Evolutionary conservation across 2,888 invertebrate species (phyloP).

Genomic region (Spodoptera littoralis): DNA sequence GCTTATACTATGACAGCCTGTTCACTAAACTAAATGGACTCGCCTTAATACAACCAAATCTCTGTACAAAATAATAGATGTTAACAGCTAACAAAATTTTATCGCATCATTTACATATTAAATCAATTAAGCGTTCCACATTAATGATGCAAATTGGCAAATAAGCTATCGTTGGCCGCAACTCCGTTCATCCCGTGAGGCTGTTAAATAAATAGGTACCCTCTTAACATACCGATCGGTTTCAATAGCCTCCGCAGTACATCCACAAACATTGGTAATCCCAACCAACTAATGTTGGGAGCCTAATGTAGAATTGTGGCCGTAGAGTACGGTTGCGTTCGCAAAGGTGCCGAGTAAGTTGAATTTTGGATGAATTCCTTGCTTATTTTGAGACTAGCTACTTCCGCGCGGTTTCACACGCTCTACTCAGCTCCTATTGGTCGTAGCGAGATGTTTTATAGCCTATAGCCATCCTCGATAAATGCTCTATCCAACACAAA

Average conservation of each 20-base stretch:
- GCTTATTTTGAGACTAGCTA: too few relatives aligned
- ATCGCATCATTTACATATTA: conserved; percentile 76
- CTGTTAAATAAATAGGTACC: conserved; percentile 75
- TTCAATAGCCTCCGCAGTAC: conserved; percentile 67
- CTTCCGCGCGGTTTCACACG: too few relatives aligned
- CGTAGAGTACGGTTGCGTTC: conserved; percentile 11
- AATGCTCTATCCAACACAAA: too few relatives aligned
- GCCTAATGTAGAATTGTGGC: conserved; percentile 36
- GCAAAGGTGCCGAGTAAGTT: conserved; percentile 1
- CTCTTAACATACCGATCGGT: conserved; percentile 68
- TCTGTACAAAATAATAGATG: conserved; percentile 36
- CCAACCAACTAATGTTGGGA: conserved; percentile 33
- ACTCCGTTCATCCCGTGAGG: conserved; percentile 71
- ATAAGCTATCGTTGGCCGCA: conserved; percentile 79
- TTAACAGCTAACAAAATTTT: conserved; percentile 63
- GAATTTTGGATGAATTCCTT: neutral
- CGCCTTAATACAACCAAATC: conserved; percentile 29
- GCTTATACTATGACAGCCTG: too few relatives aligned
- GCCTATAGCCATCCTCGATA: too few relatives aligned
- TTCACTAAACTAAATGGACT: conserved; percentile 5
- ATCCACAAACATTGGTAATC: conserved; percentile 66
- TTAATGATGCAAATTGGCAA: conserved; percentile 85
- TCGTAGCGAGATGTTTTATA: too few relatives aligned
- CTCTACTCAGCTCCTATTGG: too few relatives aligned
- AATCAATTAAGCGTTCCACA: conserved; percentile 79